Conservation (phyloP, 2,797 vertebrate genomes). For the Zalophus californianus region DNA sequence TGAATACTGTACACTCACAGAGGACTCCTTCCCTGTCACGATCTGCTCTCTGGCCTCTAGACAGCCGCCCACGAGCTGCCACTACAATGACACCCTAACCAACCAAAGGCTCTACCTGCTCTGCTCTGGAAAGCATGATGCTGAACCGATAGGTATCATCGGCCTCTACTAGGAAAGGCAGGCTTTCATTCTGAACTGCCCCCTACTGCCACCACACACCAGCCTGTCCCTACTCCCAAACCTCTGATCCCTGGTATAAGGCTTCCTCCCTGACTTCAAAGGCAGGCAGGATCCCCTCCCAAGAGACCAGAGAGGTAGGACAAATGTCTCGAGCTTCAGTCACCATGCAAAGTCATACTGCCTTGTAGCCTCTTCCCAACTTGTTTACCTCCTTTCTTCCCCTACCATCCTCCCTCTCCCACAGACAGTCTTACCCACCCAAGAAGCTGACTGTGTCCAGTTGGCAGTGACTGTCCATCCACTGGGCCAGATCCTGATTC, state of each 20-base stretch:
- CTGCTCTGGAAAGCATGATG: constrained; percentile 70
- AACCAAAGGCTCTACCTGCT: constrained; percentile 71
- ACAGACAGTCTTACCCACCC: constrained; percentile 72
- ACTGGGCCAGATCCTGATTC: constrained; percentile 66
- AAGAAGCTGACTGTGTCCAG: constrained; percentile 73
- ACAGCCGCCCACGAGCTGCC: constrained; percentile 61
- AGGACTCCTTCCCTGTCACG: constrained; percentile 31
- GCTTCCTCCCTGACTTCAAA: not conserved
- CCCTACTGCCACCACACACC: not conserved
- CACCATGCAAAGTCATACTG: not conserved
- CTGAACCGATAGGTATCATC: constrained; percentile 64
- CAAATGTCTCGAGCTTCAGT: constrained; percentile 7
- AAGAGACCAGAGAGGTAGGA: not conserved
- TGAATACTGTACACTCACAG: constrained; percentile 71
- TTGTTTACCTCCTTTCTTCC: constrained; percentile 29
- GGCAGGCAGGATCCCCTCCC: not conserved
- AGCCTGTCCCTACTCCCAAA: not conserved
- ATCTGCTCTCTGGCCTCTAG: not conserved
- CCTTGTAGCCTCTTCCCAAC: constrained; percentile 20
- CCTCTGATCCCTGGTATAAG: not conserved
- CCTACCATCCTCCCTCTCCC: not conserved
- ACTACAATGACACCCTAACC: constrained; percentile 13
- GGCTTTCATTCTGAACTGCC: not conserved
- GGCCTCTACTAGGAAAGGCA: constrained; percentile 23
- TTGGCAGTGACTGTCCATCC: constrained; percentile 58